Percentiles rank a stretch among this genome's conserved stretches.
phyloP scores from a whole-genome alignment of 1,140 invertebrate species.

The Bacillus rossius region DNA sequence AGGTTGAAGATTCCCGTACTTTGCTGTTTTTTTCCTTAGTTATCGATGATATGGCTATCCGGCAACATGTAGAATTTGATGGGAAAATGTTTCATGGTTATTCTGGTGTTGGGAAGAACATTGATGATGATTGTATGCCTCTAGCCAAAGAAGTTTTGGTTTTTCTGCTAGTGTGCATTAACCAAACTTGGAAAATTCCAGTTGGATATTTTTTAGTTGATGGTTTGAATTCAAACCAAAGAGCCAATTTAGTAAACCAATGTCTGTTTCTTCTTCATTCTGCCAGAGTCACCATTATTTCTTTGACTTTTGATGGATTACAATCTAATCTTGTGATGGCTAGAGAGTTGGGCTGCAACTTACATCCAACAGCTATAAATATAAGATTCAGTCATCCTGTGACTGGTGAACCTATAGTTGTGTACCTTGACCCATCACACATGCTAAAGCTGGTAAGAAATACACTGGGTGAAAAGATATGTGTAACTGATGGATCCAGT shows the following conservation, averaged over 20 bases:
- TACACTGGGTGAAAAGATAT: slow-evolving; percentile 1
- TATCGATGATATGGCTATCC: slow-evolving; percentile 23
- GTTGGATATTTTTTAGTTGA: no score
- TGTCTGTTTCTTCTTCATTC: not conserved
- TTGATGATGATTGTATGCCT: slow-evolving; percentile 17
- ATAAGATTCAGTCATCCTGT: not conserved
- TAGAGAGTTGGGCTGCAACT: not conserved
- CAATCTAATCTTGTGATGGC: not conserved
- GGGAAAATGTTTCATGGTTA: slow-evolving; percentile 24
- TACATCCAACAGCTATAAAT: not conserved
- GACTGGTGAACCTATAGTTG: not conserved
- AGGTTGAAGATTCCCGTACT: no score
- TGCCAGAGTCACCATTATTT: not conserved
- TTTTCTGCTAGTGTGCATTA: slow-evolving; percentile 15
- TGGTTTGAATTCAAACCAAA: no score
- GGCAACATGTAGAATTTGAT: slow-evolving; percentile 18
- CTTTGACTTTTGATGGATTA: slow-evolving; percentile 4
- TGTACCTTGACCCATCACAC: not conserved
- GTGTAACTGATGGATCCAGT: slow-evolving; percentile 8
- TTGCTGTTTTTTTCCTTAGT: no score
- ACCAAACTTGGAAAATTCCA: slow-evolving; percentile 21
- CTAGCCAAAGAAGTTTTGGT: slow-evolving; percentile 21
- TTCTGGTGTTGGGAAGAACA: slow-evolving; percentile 28
- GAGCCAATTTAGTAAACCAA: no score
- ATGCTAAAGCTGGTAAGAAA: not conserved